These are phyloP conservation scores for Choreutis nemorana DNA, from an alignment of 2,888 invertebrate genomes.

Conservation along the genomic window DNA sequence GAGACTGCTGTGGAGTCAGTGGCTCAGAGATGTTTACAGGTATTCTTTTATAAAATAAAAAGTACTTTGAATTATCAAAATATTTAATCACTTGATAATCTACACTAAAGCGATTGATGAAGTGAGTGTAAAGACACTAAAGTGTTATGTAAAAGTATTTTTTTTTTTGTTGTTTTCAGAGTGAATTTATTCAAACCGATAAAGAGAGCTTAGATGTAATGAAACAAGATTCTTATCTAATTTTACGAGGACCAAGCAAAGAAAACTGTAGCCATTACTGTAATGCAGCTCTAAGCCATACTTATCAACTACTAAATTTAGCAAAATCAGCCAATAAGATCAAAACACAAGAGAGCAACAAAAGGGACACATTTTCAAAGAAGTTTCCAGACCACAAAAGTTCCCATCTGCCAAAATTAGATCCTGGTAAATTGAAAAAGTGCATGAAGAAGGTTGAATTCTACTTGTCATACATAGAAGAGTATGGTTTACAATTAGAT, in stretches of 20 bases:
- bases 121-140: constrained; percentile 10
- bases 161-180: constrained; percentile 45
- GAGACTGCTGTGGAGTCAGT: constrained; percentile 72
- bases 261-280: constrained; percentile 65
- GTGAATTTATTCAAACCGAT: constrained; percentile 62
- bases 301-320: constrained; percentile 58
- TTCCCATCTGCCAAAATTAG: constrained; percentile 53
- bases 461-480: constrained; percentile 72
- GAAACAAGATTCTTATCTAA: constrained; percentile 66
- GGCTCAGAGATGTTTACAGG: constrained; percentile 64
- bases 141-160: constrained; percentile 15
- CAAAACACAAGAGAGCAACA: constrained; percentile 16
- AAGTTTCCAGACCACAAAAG: constrained; percentile 64
- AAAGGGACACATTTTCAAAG: constrained; percentile 48
- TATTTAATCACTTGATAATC: no score
- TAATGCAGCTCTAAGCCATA: constrained; percentile 73
- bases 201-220: constrained; percentile 64
- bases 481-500: constrained; percentile 21
- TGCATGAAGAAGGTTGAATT: constrained; percentile 75
- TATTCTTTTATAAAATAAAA: constrained; percentile 19
- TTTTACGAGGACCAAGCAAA: constrained; percentile 69
- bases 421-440: constrained; percentile 59
- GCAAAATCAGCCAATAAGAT: constrained; percentile 36
- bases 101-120: no score
- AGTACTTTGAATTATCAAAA: constrained; percentile 12